phyloP scores from a whole-genome alignment of 2,113 vertebrate species.

The Empidonax alnorum region DNA sequence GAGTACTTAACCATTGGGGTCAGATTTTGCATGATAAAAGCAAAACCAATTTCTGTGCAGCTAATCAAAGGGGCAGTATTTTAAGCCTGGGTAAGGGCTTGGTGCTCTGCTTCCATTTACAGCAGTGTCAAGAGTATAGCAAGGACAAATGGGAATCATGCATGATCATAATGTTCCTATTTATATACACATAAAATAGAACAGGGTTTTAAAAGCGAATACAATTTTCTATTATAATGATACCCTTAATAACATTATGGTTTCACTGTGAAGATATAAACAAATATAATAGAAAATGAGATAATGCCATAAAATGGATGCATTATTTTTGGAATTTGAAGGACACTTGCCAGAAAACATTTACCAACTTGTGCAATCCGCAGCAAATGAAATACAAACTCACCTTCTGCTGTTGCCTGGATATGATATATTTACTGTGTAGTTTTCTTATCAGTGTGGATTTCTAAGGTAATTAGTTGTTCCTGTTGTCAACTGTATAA shows the following conservation, averaged over 20 bases:
- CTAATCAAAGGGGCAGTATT: constrained; percentile 15
- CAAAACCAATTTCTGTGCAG: not conserved
- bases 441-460: not conserved
- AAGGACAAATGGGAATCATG: constrained; percentile 33
- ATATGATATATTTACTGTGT: not conserved
- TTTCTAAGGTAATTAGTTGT: constrained; percentile 11
- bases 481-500: not conserved
- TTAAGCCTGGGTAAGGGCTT: not conserved
- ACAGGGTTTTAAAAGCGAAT: constrained; percentile 56
- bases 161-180: constrained; percentile 42
- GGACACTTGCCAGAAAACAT: constrained; percentile 26
- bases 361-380: not conserved
- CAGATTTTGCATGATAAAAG: not conserved
- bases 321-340: constrained; percentile 36
- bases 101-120: constrained; percentile 16
- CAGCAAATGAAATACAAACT: constrained; percentile 7
- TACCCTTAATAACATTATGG: constrained; percentile 60
- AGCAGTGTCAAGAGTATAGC: constrained; percentile 17
- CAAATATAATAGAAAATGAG: constrained; percentile 53
- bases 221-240: constrained; percentile 47
- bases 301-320: not conserved
- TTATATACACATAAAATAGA: constrained; percentile 58
- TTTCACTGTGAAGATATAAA: constrained; percentile 53
- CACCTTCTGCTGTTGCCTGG: constrained; percentile 20
- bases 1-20: not conserved